Base-by-base conservation (phyloP, 2,113 vertebrate genomes). In the Hyaena hyaena region DNA sequence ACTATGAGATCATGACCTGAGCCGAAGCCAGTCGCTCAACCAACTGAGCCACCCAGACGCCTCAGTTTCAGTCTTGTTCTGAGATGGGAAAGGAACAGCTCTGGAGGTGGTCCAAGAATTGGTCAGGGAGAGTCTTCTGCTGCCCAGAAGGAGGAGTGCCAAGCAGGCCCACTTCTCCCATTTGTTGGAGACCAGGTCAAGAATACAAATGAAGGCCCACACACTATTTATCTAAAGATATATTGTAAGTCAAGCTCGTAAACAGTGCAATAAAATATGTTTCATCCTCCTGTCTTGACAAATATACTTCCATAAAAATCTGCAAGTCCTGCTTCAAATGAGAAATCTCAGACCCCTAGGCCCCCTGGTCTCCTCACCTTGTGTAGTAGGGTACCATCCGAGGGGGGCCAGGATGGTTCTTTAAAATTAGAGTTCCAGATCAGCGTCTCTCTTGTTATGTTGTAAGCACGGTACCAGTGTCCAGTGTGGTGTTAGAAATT, bases 381-480 rank as follows among this genome's bases (percentile, higher is more conserved):
- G 14, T 88, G 1, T 31, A 53, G 24, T 21, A 85, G 24, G 45
- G 3, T 92, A 21, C 35, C 88, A 23, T 88, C 90, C 91, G 16
- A 31, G 33, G 61, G 73, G 16, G 9, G 9, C 10, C 68, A 68
- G 28, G 76, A 76, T 88, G 3, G 28, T n/a, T 68, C 58, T 73
- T 84, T 86, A 91, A 76, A 90, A 81, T 7, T 53, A 81, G 33
- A 86, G 65, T 85, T 97, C 9, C 26, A 81, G 16, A 39, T 94
- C 9, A 81, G 17, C 24, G 10, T 89, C 48, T 85, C 24, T 90
- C 82, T 91, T 90, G 53, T 58, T 19, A 73, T 39, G 9, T 96
- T 95, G 53, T 65, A 76, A 95, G 68, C 11, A 92, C 28, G 96
- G 1, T 73, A 53, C 31, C 43, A 33, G 43, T 88, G 50, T 17